Evolutionary conservation across 2,113 vertebrate species (phyloP).

Genomic region (Stigmatopora nigra): DNA sequence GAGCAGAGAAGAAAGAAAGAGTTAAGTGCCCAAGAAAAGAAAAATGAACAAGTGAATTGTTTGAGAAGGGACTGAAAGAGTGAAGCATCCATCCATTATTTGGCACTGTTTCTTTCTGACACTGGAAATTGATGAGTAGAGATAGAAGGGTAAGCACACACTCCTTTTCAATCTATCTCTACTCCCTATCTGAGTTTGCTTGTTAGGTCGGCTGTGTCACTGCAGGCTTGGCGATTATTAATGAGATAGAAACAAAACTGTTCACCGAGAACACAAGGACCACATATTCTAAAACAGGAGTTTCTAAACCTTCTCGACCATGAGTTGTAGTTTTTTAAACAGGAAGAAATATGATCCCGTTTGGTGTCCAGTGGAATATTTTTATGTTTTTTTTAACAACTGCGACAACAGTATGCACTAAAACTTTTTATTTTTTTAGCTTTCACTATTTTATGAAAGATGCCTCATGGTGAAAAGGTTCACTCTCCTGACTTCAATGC

Average conservation of each 20-base stretch:
- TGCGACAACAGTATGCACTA: neutral
- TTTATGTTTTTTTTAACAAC: neutral
- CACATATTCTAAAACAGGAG: neutral
- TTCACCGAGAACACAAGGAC: neutral
- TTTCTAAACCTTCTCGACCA: neutral
- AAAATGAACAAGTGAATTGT: slow-evolving; percentile 37
- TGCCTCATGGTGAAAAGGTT: too few relatives aligned
- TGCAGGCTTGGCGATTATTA: slow-evolving; percentile 41
- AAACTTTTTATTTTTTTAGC: neutral
- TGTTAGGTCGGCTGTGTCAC: slow-evolving; percentile 53
- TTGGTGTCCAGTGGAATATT: neutral
- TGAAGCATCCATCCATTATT: slow-evolving; percentile 56
- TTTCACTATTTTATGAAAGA: too few relatives aligned
- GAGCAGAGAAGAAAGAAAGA: slow-evolving; percentile 25
- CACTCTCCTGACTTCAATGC: too few relatives aligned
- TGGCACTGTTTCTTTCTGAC: slow-evolving; percentile 45
- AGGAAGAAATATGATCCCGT: neutral
- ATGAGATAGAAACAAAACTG: neutral
- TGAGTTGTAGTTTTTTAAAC: neutral
- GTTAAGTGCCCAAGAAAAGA: slow-evolving; percentile 29
- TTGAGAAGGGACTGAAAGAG: slow-evolving; percentile 39
- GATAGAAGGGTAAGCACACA: slow-evolving; percentile 52
- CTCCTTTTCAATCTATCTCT: slow-evolving; percentile 55
- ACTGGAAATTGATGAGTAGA: slow-evolving; percentile 55
- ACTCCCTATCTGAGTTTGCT: slow-evolving; percentile 48